Conservation (phyloP, 2,113 vertebrate species). For the Antechinus stuartii region DNA sequence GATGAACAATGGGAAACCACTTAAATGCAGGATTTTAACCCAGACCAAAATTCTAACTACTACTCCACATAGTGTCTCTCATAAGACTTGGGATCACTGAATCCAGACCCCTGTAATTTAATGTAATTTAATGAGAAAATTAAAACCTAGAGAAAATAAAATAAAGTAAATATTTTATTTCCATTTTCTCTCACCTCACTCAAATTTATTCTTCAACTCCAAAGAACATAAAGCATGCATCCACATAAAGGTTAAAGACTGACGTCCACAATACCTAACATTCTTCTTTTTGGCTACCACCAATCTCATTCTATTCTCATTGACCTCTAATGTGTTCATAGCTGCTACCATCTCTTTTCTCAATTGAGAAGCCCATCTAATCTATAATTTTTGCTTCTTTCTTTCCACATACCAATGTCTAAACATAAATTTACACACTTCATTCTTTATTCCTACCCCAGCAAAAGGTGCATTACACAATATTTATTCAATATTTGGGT, state of each 20-base stretch:
- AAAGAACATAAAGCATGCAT: neutral
- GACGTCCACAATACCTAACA: neutral
- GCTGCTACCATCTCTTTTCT: neutral
- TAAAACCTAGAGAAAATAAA: neutral
- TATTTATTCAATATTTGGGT: neutral
- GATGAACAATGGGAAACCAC: neutral
- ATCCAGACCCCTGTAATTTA: neutral
- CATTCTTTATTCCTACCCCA: conserved; percentile 9
- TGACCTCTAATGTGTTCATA: neutral
- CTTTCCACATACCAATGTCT: conserved; percentile 42
- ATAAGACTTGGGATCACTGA: neutral
- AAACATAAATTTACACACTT: conserved; percentile 50
- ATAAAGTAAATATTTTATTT: conserved; percentile 26
- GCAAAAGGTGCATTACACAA: neutral
- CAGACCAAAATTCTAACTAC: neutral
- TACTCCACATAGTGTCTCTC: neutral
- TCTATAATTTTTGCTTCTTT: neutral
- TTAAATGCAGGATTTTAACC: neutral
- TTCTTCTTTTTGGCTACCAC: neutral
- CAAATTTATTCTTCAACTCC: conserved; percentile 26
- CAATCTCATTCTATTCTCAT: neutral
- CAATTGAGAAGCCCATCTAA: neutral
- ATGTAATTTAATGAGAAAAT: neutral
- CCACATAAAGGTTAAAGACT: conserved; percentile 4
- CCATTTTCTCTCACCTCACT: neutral